phyloP scores from a whole-genome alignment of 2,113 vertebrate species.

The Tympanuchus pallidicinctus region DNA sequence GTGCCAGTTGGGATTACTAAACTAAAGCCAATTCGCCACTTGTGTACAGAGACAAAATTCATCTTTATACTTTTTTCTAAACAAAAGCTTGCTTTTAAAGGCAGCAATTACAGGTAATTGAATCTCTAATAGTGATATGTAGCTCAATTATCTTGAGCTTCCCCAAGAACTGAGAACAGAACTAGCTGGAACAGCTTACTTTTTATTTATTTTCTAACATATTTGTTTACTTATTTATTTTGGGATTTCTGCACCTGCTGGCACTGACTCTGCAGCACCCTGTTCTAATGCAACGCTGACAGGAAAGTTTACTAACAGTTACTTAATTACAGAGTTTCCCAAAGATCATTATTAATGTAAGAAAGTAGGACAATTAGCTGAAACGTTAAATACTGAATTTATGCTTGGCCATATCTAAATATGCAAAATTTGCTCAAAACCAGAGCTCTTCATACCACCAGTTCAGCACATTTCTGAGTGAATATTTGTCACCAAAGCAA shows the following conservation, averaged over 20 bases:
- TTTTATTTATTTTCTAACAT: slow-evolving; percentile 27
- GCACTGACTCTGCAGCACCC: background rate
- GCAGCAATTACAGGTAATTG: slow-evolving; percentile 40
- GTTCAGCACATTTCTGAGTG: background rate
- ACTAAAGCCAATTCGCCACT: background rate
- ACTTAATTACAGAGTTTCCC: slow-evolving; percentile 37
- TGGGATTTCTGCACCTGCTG: slow-evolving; percentile 21
- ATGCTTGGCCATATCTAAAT: background rate
- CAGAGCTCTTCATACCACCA: background rate
- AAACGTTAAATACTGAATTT: slow-evolving; percentile 32
- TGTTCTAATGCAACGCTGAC: background rate
- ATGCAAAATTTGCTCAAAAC: slow-evolving; percentile 13
- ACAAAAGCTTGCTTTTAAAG: slow-evolving; percentile 28
- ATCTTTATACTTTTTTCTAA: background rate
- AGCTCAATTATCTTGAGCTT: slow-evolving; percentile 10
- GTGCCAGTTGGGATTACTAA: background rate
- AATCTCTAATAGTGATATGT: slow-evolving; percentile 42
- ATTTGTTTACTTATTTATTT: slow-evolving; percentile 1
- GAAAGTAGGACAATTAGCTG: slow-evolving; percentile 36
- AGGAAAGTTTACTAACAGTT: slow-evolving; percentile 43
- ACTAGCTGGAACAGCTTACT: background rate
- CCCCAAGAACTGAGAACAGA: background rate
- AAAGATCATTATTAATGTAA: slow-evolving; percentile 39
- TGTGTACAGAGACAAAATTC: background rate
- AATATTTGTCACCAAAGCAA: background rate